Evolutionary conservation across 2,888 invertebrate species (phyloP), one percentile per base, ranked within the genome.

Genomic region (Drosophila maculinotata): DNA sequence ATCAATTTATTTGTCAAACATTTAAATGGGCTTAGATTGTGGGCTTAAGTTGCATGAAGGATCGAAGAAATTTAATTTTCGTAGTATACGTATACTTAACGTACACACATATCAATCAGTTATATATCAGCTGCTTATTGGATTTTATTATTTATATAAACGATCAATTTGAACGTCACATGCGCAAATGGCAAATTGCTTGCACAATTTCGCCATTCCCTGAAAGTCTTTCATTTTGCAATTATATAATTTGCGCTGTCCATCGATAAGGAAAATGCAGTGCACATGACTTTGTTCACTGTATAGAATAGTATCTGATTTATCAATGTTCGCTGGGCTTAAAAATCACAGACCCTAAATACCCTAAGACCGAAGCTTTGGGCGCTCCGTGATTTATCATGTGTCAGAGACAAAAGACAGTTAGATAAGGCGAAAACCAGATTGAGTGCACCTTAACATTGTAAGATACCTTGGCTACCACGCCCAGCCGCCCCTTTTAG

Each of bases 371-470:
- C 49, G 0, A 4, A 41, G 65, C 62, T 39, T 63, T 41, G 42
- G 48, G 12, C 17, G 54, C 20, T n/a, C 41, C 38, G 36, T 76
- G 77, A 80, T 79, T 72, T 83, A 83, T 80, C 65, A 65, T 59
- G 65, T 83, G 83, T 69, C 76, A 69, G 26, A 44, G 41, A 56
- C 42, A 23, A 14, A 31, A 23, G 12, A 28, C 35, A 36, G 5
- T 35, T 48, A 47, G 74, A 73, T 70, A 70, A 65, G 54, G 33
- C 15, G 35, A 48, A 30, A 15, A 35, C 3, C 17, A 48, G 58
- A 52, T 56, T 58, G 69, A 41, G 39, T 54, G 15, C 41, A 56
- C 53, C 51, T 48, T 38, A 42, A 60, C 59, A 77, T 60, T 31
- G 23, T 45, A 14, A 17, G 54, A 60, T 42, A 44, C 28, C 12